Evolutionary conservation across 2,888 invertebrate species (phyloP), one percentile per base, ranked within the genome.

Genomic region (Pherbina coryleti): DNA sequence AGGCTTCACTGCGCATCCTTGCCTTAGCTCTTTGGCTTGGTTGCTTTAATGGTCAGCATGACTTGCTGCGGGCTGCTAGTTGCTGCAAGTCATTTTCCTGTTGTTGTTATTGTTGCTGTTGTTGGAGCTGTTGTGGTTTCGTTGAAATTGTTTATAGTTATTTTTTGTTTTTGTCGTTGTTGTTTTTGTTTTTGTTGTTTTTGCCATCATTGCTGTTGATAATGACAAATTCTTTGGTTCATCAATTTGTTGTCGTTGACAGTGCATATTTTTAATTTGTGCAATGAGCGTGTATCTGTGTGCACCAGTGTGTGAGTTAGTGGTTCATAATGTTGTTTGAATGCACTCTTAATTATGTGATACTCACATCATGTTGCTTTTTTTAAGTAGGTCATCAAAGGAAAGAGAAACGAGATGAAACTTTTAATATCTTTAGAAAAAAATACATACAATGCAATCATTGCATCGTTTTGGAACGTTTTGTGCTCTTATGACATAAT

Each of bases 291-390:
- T 25, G 19, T 44, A 11, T 69, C n/a, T 44, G 72, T 78, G 78
- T 69, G 60, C 71, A 72, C 78, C 72, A 75, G 72, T 55, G 28
- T 72, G 76, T 78, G 60, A 75, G 79, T 83, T 78, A 82, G 79
- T 82, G 81, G 79, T 81, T 81, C 81, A 83, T 81, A 79, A 76
- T 79, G 78, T 28, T n/a, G 7, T 28, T 14, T 28, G 69, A 51
- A 51, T 51, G 51, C 51, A 11, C 14, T 44, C 44, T 44, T 44
- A 44, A 14, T 44, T 44, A 44, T 44, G 44, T 44, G 44, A 14
- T 44, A 44, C 11, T 44, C 44, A 44, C 44, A 44, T 44, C 44
- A 3, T 44, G 11, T 44, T 44, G 44, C 44, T 14, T 2, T 44
- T 44, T 44, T 44, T 3, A 31, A 31, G 31, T 31, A 5, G 31